Conservation (phyloP, 2,888 invertebrate species). For the Seladonia tumulorum region DNA sequence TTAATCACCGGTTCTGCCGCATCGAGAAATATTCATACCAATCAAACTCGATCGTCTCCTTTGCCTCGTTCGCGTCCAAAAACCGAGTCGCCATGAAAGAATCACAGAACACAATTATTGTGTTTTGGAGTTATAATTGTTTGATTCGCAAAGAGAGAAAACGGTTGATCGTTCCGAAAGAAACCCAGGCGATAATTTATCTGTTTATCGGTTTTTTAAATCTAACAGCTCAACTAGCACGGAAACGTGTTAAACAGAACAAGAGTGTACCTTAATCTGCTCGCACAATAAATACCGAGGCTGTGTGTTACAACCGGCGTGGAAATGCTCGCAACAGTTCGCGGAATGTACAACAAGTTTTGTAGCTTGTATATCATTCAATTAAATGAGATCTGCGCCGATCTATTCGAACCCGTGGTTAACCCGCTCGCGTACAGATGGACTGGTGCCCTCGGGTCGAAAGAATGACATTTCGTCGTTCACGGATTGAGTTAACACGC, state of each 20-base stretch:
- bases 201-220: constrained; percentile 7
- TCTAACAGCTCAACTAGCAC: not conserved
- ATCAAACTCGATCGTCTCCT: too few species aligned
- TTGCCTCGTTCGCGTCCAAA: too few species aligned
- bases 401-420: constrained; percentile 5
- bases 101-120: not conserved
- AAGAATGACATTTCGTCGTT: constrained; percentile 12
- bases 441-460: not conserved
- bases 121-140: not conserved
- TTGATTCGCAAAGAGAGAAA: not conserved
- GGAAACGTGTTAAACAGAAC: not conserved
- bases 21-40: too few species aligned
- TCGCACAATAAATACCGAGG: constrained; percentile 8
- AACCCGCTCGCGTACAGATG: not conserved
- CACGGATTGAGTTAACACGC: not conserved
- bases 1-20: too few species aligned
- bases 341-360: constrained; percentile 13
- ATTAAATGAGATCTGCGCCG: constrained; percentile 9
- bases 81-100: too few species aligned
- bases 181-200: not conserved
- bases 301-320: constrained; percentile 7
- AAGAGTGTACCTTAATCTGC: constrained; percentile 6
- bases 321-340: constrained; percentile 10
- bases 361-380: constrained; percentile 13
- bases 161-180: not conserved